These are phyloP conservation scores for Pedicia rivosa DNA, from an alignment of 2,888 invertebrate species.

Conservation along the genomic window DNA sequence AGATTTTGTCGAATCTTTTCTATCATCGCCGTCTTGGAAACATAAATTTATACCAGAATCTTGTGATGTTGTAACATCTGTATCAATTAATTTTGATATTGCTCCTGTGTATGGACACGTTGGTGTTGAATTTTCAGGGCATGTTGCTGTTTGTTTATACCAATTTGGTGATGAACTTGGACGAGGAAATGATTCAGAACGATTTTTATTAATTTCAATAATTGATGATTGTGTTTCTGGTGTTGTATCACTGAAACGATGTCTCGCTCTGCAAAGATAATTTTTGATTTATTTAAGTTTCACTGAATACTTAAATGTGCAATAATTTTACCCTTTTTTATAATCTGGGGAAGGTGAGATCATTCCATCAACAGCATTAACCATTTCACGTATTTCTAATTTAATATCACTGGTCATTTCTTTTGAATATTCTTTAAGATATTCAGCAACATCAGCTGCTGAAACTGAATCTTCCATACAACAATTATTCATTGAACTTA, in stretches of 20 bases:
- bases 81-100: slow-evolving; percentile 29
- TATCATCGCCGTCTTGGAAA: slow-evolving; percentile 54
- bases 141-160: slow-evolving; percentile 10
- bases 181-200: slow-evolving; percentile 13
- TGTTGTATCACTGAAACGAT: slow-evolving; percentile 11
- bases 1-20: too few species aligned
- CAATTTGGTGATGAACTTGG: slow-evolving; percentile 12
- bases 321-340: too few species aligned
- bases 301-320: too few species aligned
- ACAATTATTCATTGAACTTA: slow-evolving; percentile 8
- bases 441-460: slow-evolving; percentile 59
- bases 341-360: slow-evolving; percentile 29
- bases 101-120: slow-evolving; percentile 15
- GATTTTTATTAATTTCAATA: slow-evolving; percentile 8
- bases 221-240: background rate
- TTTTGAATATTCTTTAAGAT: slow-evolving; percentile 58
- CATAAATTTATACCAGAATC: slow-evolving; percentile 64
- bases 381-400: slow-evolving; percentile 57
- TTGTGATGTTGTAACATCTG: slow-evolving; percentile 40
- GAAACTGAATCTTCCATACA: slow-evolving; percentile 42
- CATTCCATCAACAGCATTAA: slow-evolving; percentile 55
- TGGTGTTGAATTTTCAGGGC: slow-evolving; percentile 14
- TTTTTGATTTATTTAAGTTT: too few species aligned
- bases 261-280: slow-evolving; percentile 17
- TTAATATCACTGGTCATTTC: slow-evolving; percentile 69